These are phyloP conservation scores for Karalla daura DNA, from an alignment of 2,797 vertebrate species.

Conservation along the genomic window DNA sequence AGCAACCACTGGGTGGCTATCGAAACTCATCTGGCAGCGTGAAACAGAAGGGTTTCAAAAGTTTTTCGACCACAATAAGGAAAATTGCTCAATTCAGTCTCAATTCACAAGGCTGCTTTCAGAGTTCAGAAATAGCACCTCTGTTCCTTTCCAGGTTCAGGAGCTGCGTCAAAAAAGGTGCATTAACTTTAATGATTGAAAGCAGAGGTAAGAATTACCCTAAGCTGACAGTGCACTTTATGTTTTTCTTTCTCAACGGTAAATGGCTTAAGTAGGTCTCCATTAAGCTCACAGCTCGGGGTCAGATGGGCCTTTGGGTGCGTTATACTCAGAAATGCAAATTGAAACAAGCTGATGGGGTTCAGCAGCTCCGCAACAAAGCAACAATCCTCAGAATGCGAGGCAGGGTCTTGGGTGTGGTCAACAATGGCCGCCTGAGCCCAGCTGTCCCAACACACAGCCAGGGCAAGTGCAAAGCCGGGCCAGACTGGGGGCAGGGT, in stretches of 20 bases:
- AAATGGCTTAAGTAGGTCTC: background rate
- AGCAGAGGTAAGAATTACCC: background rate
- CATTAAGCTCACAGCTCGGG: background rate
- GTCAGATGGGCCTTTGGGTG: background rate
- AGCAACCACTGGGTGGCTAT: background rate
- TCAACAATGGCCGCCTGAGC: slow-evolving; percentile 57
- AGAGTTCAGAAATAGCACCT: background rate
- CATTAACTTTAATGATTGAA: background rate
- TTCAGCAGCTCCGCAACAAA: slow-evolving; percentile 15
- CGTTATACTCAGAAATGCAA: background rate
- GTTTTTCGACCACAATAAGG: background rate
- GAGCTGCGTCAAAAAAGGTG: slow-evolving; percentile 1
- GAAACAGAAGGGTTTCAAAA: background rate
- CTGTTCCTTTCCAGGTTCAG: background rate
- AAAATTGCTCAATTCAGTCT: background rate
- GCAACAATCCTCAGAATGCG: slow-evolving; percentile 56
- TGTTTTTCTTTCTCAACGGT: slow-evolving; percentile 1
- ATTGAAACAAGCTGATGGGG: background rate
- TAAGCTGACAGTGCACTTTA: background rate
- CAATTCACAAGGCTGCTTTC: background rate
- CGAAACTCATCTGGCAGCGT: slow-evolving; percentile 9
- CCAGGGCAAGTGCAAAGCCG: slow-evolving; percentile 73
- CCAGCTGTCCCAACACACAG: slow-evolving; percentile 75
- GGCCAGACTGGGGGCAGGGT: slow-evolving; percentile 75
- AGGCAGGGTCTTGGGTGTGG: slow-evolving; percentile 62